Conservation (phyloP, 1,140 invertebrate genomes). For the Brachionus rubens region DNA sequence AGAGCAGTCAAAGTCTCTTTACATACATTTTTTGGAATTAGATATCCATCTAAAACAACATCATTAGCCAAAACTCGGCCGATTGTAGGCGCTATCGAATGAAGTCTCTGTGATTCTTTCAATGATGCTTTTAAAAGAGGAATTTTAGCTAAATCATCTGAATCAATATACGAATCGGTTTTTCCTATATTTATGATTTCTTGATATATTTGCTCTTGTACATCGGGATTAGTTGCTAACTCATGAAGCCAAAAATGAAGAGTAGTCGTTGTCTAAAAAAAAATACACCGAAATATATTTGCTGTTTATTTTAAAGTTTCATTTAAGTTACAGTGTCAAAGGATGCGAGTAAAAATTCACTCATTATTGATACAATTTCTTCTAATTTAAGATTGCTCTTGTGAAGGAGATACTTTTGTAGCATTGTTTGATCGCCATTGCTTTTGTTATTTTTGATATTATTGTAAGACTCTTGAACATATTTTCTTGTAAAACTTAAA, state of each 20-base stretch:
- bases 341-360: slow-evolving; percentile 22
- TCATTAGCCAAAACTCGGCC: not conserved
- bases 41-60: slow-evolving; percentile 17
- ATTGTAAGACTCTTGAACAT: slow-evolving; percentile 3
- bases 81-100: not conserved
- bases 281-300: too few species aligned
- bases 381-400: slow-evolving; percentile 15
- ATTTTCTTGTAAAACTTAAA: slow-evolving; percentile 38
- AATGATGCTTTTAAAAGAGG: slow-evolving; percentile 13
- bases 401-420: not conserved
- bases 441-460: not conserved
- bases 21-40: slow-evolving; percentile 42
- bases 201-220: slow-evolving; percentile 36
- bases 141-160: slow-evolving; percentile 30
- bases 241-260: slow-evolving; percentile 23
- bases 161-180: not conserved
- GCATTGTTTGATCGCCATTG: slow-evolving; percentile 20
- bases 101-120: slow-evolving; percentile 14
- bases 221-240: not conserved
- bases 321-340: slow-evolving; percentile 33
- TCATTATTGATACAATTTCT: slow-evolving; percentile 24
- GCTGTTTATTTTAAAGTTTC: too few species aligned
- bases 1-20: too few species aligned
- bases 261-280: slow-evolving; percentile 20
- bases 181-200: not conserved